Evolutionary conservation across 2,113 vertebrate genomes (phyloP).

Genomic region (Oreocharis arfaki): DNA sequence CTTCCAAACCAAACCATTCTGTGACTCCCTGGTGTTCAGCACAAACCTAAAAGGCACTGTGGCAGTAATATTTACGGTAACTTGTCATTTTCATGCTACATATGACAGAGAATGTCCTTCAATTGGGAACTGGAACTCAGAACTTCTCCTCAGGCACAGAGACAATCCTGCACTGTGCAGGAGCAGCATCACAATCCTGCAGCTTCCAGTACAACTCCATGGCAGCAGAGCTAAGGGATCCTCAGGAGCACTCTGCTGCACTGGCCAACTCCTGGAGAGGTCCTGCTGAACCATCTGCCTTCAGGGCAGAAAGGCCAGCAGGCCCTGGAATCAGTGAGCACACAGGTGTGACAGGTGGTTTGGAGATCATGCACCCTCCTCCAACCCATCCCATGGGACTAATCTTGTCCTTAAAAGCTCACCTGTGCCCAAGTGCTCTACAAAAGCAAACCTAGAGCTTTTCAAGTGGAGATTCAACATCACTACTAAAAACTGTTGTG

Average conservation of each 20-base stretch:
- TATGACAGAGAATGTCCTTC: neutral
- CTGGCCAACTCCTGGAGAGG: neutral
- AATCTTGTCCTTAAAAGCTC: neutral
- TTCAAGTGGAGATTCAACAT: neutral
- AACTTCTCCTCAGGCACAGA: neutral
- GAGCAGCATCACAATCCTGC: accelerated
- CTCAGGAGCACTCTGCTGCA: neutral
- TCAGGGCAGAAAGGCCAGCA: neutral
- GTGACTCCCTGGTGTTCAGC: neutral
- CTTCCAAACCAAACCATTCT: neutral
- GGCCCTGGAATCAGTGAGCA: neutral
- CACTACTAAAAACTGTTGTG: neutral
- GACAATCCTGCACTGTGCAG: neutral
- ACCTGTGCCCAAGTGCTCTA: neutral
- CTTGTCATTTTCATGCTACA: accelerated
- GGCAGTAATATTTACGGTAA: neutral
- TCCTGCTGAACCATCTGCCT: neutral
- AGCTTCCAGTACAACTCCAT: neutral
- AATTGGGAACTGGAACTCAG: neutral
- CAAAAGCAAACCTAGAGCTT: neutral
- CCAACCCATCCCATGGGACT: neutral
- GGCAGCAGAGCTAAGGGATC: neutral
- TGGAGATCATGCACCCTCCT: neutral
- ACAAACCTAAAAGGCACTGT: neutral
- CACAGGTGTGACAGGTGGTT: neutral